Percentiles rank a stretch among this genome's conserved stretches.
Evolutionary conservation across 2,113 vertebrate species (phyloP).

Genomic region (Gambusia holbrooki): DNA sequence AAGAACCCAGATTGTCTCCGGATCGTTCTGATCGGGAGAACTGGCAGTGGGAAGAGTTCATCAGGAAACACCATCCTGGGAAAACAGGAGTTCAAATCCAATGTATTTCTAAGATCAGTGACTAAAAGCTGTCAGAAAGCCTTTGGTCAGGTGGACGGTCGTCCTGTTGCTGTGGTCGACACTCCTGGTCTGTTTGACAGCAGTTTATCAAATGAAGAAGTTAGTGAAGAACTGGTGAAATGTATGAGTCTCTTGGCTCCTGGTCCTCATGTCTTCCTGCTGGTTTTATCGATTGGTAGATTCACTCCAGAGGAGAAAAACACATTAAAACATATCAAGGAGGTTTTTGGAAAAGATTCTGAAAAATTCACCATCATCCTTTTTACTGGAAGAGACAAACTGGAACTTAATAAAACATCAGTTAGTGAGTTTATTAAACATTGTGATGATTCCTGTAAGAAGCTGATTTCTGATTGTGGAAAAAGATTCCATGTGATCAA

Average conservation of each 20-base stretch:
- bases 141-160: background rate
- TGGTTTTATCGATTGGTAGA: conserved; percentile 35
- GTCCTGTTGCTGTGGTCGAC: conserved; percentile 23
- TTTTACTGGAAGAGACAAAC: conserved; percentile 43
- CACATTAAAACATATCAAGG: conserved; percentile 36
- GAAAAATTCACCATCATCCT: conserved; percentile 25
- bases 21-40: conserved; percentile 30
- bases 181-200: conserved; percentile 1
- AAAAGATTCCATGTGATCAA: conserved; percentile 51
- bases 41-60: conserved; percentile 46
- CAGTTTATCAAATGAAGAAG: background rate
- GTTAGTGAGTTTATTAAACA: conserved; percentile 10
- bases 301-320: conserved; percentile 43
- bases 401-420: background rate
- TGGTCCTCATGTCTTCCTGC: background rate
- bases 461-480: conserved; percentile 18
- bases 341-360: conserved; percentile 27
- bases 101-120: fast-evolving
- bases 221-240: conserved; percentile 22
- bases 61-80: background rate
- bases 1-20: background rate
- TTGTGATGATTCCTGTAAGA: background rate
- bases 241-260: conserved; percentile 44
- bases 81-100: background rate
- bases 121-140: conserved; percentile 25